Percentiles rank a stretch among this genome's conserved stretches.
phyloP scores from a whole-genome alignment of 23 tunicate species.

The Corella eumyota region DNA sequence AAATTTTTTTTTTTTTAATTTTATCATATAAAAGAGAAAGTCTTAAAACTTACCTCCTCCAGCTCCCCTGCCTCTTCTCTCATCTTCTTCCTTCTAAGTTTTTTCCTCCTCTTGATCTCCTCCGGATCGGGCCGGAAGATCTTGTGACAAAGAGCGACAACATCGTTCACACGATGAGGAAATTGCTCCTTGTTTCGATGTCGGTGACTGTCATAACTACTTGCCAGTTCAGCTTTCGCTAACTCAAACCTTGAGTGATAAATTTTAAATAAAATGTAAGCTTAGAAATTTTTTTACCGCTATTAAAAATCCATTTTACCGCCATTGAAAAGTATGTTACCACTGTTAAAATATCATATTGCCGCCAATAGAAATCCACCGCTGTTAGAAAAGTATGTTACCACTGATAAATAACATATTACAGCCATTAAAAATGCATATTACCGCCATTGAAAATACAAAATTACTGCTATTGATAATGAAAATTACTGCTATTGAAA shows the following conservation, averaged over 20 bases:
- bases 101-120: conserved; percentile 45
- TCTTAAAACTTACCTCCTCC: conserved; percentile 11
- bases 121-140: conserved; percentile 82
- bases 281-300: not conserved
- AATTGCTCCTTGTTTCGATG: conserved; percentile 53
- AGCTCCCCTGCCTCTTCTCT: conserved; percentile 40
- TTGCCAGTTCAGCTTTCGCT: conserved; percentile 73
- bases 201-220: conserved; percentile 81
- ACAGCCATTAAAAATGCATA: no score
- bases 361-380: no score
- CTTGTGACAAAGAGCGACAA: conserved; percentile 35
- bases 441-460: no score
- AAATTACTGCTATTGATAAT: no score
- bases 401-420: no score
- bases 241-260: conserved; percentile 41
- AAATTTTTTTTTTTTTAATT: no score
- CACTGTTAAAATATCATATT: no score
- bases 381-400: no score
- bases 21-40: no score
- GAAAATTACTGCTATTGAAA: no score
- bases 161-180: conserved; percentile 61
- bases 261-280: not conserved
- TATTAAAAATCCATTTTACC: no score
- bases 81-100: conserved; percentile 42
- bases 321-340: no score